A percentile compares a stretch with the other conserved stretches of the same genome.
Evolutionary conservation across 1,140 invertebrate genomes (phyloP).

Genomic region (Eupeodes corollae): DNA sequence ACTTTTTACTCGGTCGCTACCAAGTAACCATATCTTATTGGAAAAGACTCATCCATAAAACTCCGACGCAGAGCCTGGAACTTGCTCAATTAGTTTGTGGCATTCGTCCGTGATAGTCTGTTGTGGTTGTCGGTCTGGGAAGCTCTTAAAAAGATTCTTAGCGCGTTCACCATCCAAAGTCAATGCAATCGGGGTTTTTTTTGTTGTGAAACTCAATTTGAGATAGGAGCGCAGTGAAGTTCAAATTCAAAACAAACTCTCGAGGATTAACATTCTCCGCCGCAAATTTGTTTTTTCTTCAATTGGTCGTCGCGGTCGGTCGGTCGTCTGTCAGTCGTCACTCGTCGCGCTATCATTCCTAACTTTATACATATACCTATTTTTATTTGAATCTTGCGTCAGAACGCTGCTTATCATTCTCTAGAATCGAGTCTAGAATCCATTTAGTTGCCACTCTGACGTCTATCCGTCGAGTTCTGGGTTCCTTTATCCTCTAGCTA

Average conservation of each 20-base stretch:
- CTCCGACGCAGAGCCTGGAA: neutral
- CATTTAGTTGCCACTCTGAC: neutral
- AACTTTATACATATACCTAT: too few relatives aligned
- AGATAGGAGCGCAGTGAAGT: conserved; percentile 6
- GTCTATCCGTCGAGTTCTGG: too few relatives aligned
- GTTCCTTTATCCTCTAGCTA: neutral
- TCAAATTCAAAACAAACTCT: too few relatives aligned
- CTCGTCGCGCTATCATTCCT: too few relatives aligned
- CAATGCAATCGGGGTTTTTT: conserved; percentile 5
- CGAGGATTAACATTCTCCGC: too few relatives aligned
- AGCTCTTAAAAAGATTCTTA: conserved; percentile 26
- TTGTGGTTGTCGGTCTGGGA: conserved; percentile 12
- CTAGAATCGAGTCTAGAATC: neutral
- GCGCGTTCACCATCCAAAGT: conserved; percentile 12
- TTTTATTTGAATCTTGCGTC: too few relatives aligned
- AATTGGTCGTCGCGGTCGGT: too few relatives aligned
- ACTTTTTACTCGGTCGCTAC: neutral
- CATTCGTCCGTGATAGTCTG: conserved; percentile 1
- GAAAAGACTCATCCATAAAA: conserved; percentile 7
- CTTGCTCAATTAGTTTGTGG: neutral
- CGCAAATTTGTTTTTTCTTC: too few relatives aligned
- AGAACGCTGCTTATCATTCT: neutral
- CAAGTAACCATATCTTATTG: conserved; percentile 6
- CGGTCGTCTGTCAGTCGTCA: too few relatives aligned
- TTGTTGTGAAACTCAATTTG: neutral